These are phyloP conservation scores for Gymnogyps californianus DNA, from an alignment of 2,113 vertebrate species.

Conservation along the genomic window DNA sequence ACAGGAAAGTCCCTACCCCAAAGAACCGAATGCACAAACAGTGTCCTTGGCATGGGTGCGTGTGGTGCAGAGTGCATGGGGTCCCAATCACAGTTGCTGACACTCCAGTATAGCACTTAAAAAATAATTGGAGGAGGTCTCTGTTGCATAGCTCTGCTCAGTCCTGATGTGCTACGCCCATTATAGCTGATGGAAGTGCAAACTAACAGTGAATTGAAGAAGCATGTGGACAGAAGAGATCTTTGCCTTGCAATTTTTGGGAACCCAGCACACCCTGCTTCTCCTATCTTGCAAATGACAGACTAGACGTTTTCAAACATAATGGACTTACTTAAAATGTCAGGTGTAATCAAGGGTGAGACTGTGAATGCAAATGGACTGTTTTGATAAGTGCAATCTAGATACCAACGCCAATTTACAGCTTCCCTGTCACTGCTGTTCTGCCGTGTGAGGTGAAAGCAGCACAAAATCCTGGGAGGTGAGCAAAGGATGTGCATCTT, in stretches of 20 bases:
- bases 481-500: background rate
- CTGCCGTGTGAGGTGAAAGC: background rate
- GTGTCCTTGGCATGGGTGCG: background rate
- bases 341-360: background rate
- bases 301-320: background rate
- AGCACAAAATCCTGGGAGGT: background rate
- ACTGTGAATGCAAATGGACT: background rate
- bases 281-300: background rate
- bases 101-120: background rate
- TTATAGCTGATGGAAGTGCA: background rate
- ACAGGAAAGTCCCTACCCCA: background rate
- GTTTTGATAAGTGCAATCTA: background rate
- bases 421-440: background rate
- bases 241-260: background rate
- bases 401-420: background rate
- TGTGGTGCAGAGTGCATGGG: rapidly evolving
- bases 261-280: background rate
- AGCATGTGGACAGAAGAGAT: background rate
- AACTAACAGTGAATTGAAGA: background rate
- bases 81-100: rapidly evolving
- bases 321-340: background rate
- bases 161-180: background rate
- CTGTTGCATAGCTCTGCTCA: background rate
- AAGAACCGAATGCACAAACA: rapidly evolving
- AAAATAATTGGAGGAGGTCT: background rate